These are phyloP conservation scores for Trichopria drosophilae DNA, from an alignment of 2,888 invertebrate genomes.

Conservation along the genomic window DNA sequence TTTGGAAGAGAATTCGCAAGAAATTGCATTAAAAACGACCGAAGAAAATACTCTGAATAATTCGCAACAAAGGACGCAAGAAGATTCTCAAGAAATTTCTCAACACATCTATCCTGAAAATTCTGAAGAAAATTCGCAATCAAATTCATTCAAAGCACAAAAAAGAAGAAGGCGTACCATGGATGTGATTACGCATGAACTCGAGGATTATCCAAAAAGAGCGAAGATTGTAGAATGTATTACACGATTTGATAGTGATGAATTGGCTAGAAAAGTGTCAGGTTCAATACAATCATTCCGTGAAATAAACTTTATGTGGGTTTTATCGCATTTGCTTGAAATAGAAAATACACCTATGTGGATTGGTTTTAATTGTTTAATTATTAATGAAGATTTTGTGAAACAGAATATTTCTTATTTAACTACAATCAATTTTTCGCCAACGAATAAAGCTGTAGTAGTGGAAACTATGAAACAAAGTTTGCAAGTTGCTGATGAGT, in stretches of 20 bases:
- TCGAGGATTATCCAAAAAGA: conserved; percentile 21
- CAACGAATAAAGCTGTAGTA: conserved; percentile 38
- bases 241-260: background rate
- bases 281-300: too few relatives aligned
- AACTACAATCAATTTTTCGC: conserved; percentile 44
- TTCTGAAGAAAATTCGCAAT: too few relatives aligned
- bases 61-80: too few relatives aligned
- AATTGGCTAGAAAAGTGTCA: too few relatives aligned
- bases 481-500: conserved; percentile 32
- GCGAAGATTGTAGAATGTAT: conserved; percentile 18
- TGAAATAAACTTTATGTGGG: conserved; percentile 26
- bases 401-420: conserved; percentile 42
- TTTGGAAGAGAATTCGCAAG: too few relatives aligned
- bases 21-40: too few relatives aligned
- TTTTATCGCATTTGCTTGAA: conserved; percentile 37
- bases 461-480: conserved; percentile 34
- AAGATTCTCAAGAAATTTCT: too few relatives aligned
- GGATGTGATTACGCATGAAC: conserved; percentile 12
- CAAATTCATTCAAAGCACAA: too few relatives aligned
- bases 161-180: conserved; percentile 31
- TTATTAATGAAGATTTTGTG: conserved; percentile 33
- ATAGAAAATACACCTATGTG: conserved; percentile 43
- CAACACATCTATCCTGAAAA: too few relatives aligned
- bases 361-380: conserved; percentile 43
- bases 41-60: too few relatives aligned